These are phyloP conservation scores for Pseudochaenichthys georgianus DNA, from an alignment of 2,797 vertebrate genomes.

Conservation along the genomic window DNA sequence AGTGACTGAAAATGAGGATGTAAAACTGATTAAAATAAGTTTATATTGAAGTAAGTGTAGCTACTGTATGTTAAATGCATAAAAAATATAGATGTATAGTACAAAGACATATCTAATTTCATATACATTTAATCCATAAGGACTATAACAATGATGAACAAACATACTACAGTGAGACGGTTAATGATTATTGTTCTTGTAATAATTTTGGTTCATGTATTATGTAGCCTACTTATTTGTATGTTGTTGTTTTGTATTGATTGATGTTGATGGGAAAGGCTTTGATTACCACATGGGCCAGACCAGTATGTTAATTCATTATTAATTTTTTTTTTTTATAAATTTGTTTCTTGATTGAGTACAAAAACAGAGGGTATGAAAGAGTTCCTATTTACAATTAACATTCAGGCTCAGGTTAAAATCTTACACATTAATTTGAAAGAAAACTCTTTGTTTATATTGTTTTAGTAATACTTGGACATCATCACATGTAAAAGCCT, in stretches of 20 bases:
- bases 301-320: not conserved
- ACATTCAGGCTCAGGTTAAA: not conserved
- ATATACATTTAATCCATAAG: not conserved
- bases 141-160: not conserved
- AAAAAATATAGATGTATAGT: not conserved
- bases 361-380: too few species aligned
- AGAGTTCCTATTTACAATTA: not conserved
- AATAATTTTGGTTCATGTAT: not conserved
- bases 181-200: not conserved
- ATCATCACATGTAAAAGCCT: not conserved
- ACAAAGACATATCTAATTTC: not conserved
- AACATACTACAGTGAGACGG: not conserved
- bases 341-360: too few species aligned
- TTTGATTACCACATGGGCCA: not conserved
- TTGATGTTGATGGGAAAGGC: not conserved
- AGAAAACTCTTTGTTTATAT: not conserved
- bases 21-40: not conserved
- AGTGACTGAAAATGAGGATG: not conserved
- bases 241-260: too few species aligned
- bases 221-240: not conserved
- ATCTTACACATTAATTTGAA: not conserved
- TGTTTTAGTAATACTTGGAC: not conserved
- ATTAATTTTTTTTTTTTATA: not conserved
- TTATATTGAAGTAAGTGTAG: not conserved
- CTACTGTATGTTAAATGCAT: not conserved